Conservation (phyloP, 2,113 vertebrate genomes). For the Cheirogaleus medius region DNA sequence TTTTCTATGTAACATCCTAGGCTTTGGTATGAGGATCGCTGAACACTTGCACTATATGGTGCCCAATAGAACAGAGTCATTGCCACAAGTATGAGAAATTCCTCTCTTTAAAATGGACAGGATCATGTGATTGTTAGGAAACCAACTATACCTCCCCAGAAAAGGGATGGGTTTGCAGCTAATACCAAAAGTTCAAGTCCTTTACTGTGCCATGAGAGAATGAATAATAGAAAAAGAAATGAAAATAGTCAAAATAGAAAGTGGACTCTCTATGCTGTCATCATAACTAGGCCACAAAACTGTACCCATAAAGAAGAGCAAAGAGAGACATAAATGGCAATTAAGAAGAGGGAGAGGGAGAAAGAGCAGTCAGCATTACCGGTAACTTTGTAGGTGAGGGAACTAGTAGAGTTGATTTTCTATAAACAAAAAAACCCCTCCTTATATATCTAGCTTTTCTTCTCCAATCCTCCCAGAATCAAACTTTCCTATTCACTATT, state of each 20-base stretch:
- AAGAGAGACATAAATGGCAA: neutral
- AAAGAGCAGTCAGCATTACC: too few species aligned
- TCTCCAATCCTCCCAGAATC: neutral
- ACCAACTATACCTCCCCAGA: neutral
- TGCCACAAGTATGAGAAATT: neutral
- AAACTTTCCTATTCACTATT: neutral
- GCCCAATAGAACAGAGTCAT: neutral
- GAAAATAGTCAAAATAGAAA: neutral
- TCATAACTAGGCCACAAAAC: neutral
- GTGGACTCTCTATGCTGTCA: neutral
- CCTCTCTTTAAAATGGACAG: neutral
- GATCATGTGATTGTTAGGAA: neutral
- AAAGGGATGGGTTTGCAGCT: neutral
- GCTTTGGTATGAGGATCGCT: neutral
- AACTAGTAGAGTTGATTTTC: neutral
- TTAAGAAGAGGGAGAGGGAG: neutral
- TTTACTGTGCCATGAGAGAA: neutral
- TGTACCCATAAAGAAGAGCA: neutral
- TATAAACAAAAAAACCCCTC: conserved; percentile 1
- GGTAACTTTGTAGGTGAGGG: neutral
- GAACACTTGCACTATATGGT: neutral
- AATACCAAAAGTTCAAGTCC: neutral
- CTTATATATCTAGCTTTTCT: neutral
- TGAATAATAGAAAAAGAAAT: neutral
- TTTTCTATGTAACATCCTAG: neutral